Base-by-base conservation (phyloP, 2,797 vertebrate genomes). In the Gouania willdenowi region DNA sequence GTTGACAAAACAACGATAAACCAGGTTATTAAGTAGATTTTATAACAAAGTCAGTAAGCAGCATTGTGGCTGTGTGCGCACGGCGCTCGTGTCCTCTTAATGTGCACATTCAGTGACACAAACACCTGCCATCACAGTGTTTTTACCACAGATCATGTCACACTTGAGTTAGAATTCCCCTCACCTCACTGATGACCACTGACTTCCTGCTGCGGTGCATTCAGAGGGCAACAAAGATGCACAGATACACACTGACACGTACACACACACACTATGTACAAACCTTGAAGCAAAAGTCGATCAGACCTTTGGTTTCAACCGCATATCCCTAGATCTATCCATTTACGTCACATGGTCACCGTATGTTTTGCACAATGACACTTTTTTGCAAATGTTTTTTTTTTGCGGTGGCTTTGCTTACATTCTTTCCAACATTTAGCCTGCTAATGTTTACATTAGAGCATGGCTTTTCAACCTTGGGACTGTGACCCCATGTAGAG, bases 151-250 rank as follows among this genome's bases (percentile, higher is more conserved):
- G 54, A 50, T 63, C 52, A 2, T 73, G 64, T 82, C 75, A 74
- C 76, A 79, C 72, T 73, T 81, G 66, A 61, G 48, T 49, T 38
- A 90, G 84, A 90, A 91, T 86, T 89, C 81, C 88, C 87, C 87
- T 88, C 63, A 84, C 75, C 77, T 83, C 76, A 67, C 57, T 34
- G 42, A 73, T 81, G 80, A 81, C 82, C 75, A 60, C 71, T 56
- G 64, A 72, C 83, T 84, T 87, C 82, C 84, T 88, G 78, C 58
- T 80, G 82, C 65, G 77, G 82, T 85, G 71, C 76, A 80, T 75
- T 75, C 57, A 76, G 70, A 76, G 81, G 77, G 68, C 65, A 77
- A 44, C 63, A 66, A 2, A 65, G 27, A 66, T 66, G 52, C 63
- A 63, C 46, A 53, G 5, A 45, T 17, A 66, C 66, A 52, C 63